phyloP scores from a whole-genome alignment of 2,888 invertebrate genomes.

The Polyploca ridens region DNA sequence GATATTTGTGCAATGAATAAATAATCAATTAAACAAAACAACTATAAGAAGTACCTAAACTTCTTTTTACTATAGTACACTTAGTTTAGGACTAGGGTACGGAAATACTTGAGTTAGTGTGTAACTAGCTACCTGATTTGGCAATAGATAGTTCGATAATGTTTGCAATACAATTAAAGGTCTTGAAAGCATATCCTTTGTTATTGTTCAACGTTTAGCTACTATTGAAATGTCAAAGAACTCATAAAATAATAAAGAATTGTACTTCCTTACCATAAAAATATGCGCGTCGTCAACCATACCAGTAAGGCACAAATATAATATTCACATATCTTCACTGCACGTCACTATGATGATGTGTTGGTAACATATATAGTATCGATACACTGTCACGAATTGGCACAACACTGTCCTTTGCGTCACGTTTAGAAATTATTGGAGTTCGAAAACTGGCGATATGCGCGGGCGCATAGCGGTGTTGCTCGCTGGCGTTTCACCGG shows the following conservation, averaged over 20 bases:
- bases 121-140: neutral
- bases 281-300: slow-evolving; percentile 57
- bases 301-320: slow-evolving; percentile 51
- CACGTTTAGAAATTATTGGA: slow-evolving; percentile 58
- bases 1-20: too few species aligned
- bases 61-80: neutral
- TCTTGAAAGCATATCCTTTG: slow-evolving; percentile 22
- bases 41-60: too few species aligned
- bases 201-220: slow-evolving; percentile 9
- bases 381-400: slow-evolving; percentile 51
- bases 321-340: slow-evolving; percentile 66
- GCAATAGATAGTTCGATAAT: neutral
- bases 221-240: slow-evolving; percentile 41
- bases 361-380: slow-evolving; percentile 48
- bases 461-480: slow-evolving; percentile 54
- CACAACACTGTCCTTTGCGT: slow-evolving; percentile 59
- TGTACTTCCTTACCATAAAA: slow-evolving; percentile 68
- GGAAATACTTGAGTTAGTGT: neutral
- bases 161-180: slow-evolving; percentile 16
- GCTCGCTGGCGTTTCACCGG: slow-evolving; percentile 56
- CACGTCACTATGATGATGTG: slow-evolving; percentile 51
- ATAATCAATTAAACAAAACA: too few species aligned
- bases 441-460: slow-evolving; percentile 41
- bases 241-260: slow-evolving; percentile 49
- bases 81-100: neutral